Conservation (phyloP, 2,888 invertebrate genomes). For the Pandemis heparana region DNA sequence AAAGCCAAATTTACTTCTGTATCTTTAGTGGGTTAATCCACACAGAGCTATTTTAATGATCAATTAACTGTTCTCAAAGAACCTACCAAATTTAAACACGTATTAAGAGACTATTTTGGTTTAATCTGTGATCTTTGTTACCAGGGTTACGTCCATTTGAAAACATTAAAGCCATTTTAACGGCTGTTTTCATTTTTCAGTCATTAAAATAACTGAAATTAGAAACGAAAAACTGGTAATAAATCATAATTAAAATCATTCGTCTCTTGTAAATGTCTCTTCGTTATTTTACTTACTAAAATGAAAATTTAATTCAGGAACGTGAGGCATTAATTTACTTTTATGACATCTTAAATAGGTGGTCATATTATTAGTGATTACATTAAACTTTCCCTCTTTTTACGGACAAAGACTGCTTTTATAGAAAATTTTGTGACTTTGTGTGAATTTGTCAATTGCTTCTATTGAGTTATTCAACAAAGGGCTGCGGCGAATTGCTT, state of each 20-base stretch:
- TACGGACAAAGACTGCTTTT: not conserved
- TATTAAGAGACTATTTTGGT: not conserved
- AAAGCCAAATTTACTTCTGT: constrained; percentile 1
- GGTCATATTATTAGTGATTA: not conserved
- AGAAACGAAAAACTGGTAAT: not conserved
- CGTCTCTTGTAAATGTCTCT: no score
- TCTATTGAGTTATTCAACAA: not conserved
- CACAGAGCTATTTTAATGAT: not conserved
- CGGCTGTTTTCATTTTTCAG: not conserved
- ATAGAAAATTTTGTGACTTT: not conserved
- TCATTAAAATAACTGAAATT: not conserved
- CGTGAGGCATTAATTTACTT: no score
- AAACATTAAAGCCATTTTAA: not conserved
- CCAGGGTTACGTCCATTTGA: not conserved
- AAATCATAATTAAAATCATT: not conserved
- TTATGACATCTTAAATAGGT: not conserved
- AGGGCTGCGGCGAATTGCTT: not conserved
- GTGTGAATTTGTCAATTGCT: not conserved
- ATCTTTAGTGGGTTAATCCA: not conserved
- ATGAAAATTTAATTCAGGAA: no score
- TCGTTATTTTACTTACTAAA: no score
- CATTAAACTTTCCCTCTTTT: not conserved
- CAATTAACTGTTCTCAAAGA: not conserved
- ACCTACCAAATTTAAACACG: not conserved
- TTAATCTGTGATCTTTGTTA: constrained; percentile 6